Evolutionary conservation across 2,113 vertebrate genomes (phyloP).

Genomic region (Triplophysa siluroides): DNA sequence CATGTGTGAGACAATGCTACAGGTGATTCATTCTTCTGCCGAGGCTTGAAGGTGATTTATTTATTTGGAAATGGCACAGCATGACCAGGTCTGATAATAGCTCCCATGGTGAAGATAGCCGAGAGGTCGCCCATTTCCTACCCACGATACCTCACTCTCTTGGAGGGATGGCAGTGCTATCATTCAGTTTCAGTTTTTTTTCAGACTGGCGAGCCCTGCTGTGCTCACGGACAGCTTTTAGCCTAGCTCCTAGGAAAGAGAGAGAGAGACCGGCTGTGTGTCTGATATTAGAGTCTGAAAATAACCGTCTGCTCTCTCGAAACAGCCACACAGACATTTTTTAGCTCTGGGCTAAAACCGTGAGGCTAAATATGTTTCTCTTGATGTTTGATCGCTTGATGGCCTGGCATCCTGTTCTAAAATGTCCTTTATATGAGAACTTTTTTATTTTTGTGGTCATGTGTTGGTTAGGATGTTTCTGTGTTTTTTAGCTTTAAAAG

Average conservation of each 20-base stretch:
- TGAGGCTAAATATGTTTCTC: slow-evolving; percentile 48
- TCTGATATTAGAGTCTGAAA: slow-evolving; percentile 42
- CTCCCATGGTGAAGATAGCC: slow-evolving; percentile 45
- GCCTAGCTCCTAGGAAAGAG: slow-evolving; percentile 28
- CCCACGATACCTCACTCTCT: neutral
- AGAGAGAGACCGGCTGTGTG: neutral
- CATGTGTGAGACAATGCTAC: slow-evolving; percentile 58
- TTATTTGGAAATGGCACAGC: slow-evolving; percentile 70
- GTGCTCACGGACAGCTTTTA: slow-evolving; percentile 43
- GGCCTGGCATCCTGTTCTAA: slow-evolving; percentile 52
- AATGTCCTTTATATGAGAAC: slow-evolving; percentile 44
- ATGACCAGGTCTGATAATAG: slow-evolving; percentile 66
- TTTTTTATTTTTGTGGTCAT: neutral
- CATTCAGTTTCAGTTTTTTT: slow-evolving; percentile 23
- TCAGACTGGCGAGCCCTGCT: slow-evolving; percentile 23
- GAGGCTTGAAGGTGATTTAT: slow-evolving; percentile 68
- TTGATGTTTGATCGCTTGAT: slow-evolving; percentile 61
- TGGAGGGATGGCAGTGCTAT: slow-evolving; percentile 39
- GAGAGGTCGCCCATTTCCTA: slow-evolving; percentile 39
- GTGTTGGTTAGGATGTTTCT: neutral
- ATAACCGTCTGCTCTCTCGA: slow-evolving; percentile 22
- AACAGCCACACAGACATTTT: slow-evolving; percentile 28
- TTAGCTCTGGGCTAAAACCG: slow-evolving; percentile 51
- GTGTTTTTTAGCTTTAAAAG: neutral
- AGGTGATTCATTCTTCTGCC: slow-evolving; percentile 66